phyloP scores from a whole-genome alignment of 2,888 invertebrate genomes.

The Entomobrya proxima region DNA sequence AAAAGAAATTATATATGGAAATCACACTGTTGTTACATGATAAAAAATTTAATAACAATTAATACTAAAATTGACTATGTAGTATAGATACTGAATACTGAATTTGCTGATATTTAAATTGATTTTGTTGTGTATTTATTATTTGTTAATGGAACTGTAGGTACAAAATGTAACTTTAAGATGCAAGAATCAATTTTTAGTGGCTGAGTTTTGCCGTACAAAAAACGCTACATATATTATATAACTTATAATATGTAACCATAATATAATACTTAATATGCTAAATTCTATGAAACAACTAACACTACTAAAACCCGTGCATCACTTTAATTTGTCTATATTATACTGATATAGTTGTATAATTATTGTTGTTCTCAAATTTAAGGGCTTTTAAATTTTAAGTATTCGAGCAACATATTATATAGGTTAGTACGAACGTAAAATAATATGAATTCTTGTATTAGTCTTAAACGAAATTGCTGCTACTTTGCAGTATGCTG shows the following conservation, averaged over 20 bases:
- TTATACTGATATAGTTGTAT: not conserved
- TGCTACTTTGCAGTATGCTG: conserved; percentile 10
- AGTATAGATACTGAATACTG: conserved; percentile 2
- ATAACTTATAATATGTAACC: conserved; percentile 11
- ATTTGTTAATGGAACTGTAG: conserved; percentile 66
- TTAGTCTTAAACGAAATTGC: conserved; percentile 23
- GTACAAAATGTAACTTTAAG: conserved; percentile 67
- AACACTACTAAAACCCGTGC: conserved; percentile 67
- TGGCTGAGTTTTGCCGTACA: conserved; percentile 65
- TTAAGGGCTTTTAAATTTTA: conserved; percentile 52
- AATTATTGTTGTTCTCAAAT: conserved; percentile 40
- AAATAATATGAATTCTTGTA: conserved; percentile 26
- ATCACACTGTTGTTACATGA: conserved; percentile 51
- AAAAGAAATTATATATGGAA: conserved; percentile 55
- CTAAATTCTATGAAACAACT: conserved; percentile 45
- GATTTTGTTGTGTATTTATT: conserved; percentile 61
- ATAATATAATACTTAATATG: not conserved
- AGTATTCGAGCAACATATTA: conserved; percentile 9
- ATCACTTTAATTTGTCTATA: conserved; percentile 61
- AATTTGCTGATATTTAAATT: not conserved
- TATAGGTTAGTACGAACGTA: not conserved
- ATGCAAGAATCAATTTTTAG: conserved; percentile 68
- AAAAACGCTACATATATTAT: conserved; percentile 48
- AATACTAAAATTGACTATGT: not conserved
- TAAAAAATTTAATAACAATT: conserved; percentile 5